Percentiles rank a stretch among this genome's conserved stretches.
Evolutionary conservation across 2,888 invertebrate genomes (phyloP).

Genomic region (Xylocampa areola): DNA sequence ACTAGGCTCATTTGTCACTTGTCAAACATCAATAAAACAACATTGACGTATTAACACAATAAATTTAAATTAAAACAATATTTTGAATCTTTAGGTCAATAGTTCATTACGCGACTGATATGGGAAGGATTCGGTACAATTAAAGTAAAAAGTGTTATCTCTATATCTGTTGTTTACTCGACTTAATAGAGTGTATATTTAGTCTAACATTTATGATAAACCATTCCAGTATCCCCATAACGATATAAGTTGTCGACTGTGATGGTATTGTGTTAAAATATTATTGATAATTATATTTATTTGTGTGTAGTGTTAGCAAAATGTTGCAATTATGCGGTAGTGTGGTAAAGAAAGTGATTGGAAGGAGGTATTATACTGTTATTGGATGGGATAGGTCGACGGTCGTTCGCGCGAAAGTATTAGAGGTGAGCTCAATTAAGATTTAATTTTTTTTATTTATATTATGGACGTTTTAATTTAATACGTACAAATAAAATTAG

Average conservation of each 20-base stretch:
- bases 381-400: slow-evolving; percentile 69
- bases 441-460: background rate
- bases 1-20: slow-evolving; percentile 45
- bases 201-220: slow-evolving; percentile 38
- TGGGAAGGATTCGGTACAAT: background rate
- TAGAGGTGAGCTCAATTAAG: slow-evolving; percentile 47
- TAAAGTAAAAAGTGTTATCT: slow-evolving; percentile 3
- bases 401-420: slow-evolving; percentile 24
- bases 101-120: background rate
- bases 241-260: slow-evolving; percentile 32
- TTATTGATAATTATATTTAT: slow-evolving; percentile 7
- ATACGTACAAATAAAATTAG: too few relatives aligned
- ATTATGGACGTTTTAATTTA: too few relatives aligned
- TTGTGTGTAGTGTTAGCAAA: slow-evolving; percentile 46
- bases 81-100: background rate
- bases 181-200: slow-evolving; percentile 26
- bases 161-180: slow-evolving; percentile 29
- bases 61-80: slow-evolving; percentile 1
- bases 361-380: slow-evolving; percentile 72
- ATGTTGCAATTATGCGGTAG: slow-evolving; percentile 73
- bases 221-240: slow-evolving; percentile 40
- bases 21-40: slow-evolving; percentile 12
- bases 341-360: slow-evolving; percentile 62
- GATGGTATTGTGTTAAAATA: slow-evolving; percentile 40
- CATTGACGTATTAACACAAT: slow-evolving; percentile 13